Evolutionary conservation across 1,140 invertebrate genomes (phyloP).

Genomic region (Leucophenga varia): DNA sequence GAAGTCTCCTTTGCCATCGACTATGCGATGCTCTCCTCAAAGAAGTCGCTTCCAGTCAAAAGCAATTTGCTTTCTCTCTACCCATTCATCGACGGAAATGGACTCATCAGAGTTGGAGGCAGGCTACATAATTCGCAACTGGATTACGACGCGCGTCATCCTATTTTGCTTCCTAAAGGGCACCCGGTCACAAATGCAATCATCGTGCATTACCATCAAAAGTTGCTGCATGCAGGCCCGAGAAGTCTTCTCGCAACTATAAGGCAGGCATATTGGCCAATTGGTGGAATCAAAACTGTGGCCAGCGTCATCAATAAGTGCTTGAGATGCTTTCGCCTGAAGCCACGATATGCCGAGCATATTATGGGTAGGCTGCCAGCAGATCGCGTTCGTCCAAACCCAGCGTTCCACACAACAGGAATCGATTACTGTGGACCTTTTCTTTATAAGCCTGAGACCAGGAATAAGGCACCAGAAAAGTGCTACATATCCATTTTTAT

Average conservation of each 20-base stretch:
- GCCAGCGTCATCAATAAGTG: conserved; percentile 32
- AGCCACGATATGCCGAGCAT: conserved; percentile 22
- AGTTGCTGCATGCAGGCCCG: conserved; percentile 44
- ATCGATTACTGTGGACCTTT: too few relatives aligned
- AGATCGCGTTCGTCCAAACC: conserved; percentile 13
- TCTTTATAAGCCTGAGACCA: not conserved
- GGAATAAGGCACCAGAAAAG: not conserved
- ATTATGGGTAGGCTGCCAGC: conserved; percentile 44
- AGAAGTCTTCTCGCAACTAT: conserved; percentile 29
- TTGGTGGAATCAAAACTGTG: conserved; percentile 26
- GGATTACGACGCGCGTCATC: conserved; percentile 46
- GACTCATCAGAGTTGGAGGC: conserved; percentile 55
- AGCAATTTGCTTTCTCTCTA: conserved; percentile 26
- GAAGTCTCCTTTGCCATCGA: conserved; percentile 14
- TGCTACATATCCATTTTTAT: conserved; percentile 22
- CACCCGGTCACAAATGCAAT: conserved; percentile 45
- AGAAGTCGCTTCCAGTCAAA: conserved; percentile 9
- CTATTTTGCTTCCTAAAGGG: conserved; percentile 45
- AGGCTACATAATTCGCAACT: conserved; percentile 39
- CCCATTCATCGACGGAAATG: conserved; percentile 46
- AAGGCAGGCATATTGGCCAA: conserved; percentile 29
- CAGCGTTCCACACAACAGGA: conserved; percentile 30
- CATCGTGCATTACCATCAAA: conserved; percentile 40
- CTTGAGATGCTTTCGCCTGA: conserved; percentile 37
- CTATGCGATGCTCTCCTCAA: conserved; percentile 1